A percentile compares a stretch with the other conserved stretches of the same genome.
These are phyloP conservation scores for Euwallacea similis DNA, from an alignment of 1,140 invertebrate genomes.

Conservation along the genomic window DNA sequence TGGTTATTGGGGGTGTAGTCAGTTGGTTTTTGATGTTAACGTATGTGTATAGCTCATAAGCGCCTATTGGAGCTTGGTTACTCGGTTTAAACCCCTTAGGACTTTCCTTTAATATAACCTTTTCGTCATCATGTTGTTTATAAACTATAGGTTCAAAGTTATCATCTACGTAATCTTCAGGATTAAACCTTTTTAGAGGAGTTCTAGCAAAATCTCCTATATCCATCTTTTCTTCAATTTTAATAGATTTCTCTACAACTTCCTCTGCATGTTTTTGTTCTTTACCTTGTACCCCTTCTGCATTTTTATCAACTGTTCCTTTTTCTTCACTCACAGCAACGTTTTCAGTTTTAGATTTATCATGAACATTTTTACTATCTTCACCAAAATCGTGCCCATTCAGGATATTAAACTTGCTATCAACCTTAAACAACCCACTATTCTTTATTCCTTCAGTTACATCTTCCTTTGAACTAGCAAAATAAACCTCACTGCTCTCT, in stretches of 20 bases:
- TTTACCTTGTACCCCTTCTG: no score
- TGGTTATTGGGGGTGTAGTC: no score
- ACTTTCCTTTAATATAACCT: no score
- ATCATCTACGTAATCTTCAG: conserved; percentile 59
- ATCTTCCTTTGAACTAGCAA: conserved; percentile 17
- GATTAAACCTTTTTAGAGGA: conserved; percentile 10
- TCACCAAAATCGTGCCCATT: no score
- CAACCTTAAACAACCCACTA: not conserved
- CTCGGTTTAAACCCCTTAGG: not conserved
- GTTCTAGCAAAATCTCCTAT: not conserved
- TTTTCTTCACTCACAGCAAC: no score
- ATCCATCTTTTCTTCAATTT: conserved; percentile 20
- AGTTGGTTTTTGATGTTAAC: conserved; percentile 11
- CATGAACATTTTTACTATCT: no score
- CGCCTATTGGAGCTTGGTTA: not conserved
- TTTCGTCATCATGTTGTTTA: not conserved
- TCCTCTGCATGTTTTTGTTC: not conserved
- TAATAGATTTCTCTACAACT: not conserved
- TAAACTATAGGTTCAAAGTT: conserved; percentile 57
- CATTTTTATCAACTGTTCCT: no score
- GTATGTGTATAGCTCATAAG: conserved; percentile 8
- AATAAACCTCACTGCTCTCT: conserved; percentile 21
- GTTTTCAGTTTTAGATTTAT: no score
- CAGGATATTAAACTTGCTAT: no score
- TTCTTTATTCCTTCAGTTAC: not conserved